Conservation (phyloP, 2,113 vertebrate species). For the Anguilla rostrata region DNA sequence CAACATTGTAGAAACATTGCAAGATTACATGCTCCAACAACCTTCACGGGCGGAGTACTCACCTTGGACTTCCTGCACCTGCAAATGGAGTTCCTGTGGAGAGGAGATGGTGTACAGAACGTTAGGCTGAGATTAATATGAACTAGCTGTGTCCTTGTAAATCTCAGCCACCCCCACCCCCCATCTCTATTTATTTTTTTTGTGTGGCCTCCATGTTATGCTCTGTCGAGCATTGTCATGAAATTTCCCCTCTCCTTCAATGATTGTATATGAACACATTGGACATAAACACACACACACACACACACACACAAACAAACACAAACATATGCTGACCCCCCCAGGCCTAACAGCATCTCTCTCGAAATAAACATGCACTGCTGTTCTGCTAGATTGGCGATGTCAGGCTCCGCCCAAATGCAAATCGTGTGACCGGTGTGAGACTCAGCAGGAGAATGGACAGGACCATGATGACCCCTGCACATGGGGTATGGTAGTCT, state of each 20-base stretch:
- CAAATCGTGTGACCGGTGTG: background rate
- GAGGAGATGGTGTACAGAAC: background rate
- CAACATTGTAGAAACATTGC: background rate
- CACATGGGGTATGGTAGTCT: constrained; percentile 69
- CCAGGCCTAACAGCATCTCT: background rate
- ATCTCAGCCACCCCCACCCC: constrained; percentile 59
- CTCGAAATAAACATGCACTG: background rate
- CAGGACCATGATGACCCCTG: constrained; percentile 60
- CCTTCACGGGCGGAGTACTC: background rate
- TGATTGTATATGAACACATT: too few relatives aligned
- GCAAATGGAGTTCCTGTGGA: constrained; percentile 21
- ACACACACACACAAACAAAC: too few relatives aligned
- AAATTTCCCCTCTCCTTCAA: background rate
- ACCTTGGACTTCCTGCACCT: constrained; percentile 22
- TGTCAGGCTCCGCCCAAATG: background rate
- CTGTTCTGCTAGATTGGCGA: background rate
- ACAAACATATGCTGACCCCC: background rate
- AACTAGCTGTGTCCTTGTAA: constrained; percentile 41
- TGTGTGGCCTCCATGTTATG: too few relatives aligned
- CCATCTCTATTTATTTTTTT: constrained; percentile 13
- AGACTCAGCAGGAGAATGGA: constrained; percentile 63
- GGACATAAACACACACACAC: too few relatives aligned
- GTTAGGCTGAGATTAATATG: background rate
- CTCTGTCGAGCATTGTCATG: background rate
- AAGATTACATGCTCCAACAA: background rate